Base-by-base conservation (phyloP, 2,113 vertebrate species). In the Burhinus oedicnemus region DNA sequence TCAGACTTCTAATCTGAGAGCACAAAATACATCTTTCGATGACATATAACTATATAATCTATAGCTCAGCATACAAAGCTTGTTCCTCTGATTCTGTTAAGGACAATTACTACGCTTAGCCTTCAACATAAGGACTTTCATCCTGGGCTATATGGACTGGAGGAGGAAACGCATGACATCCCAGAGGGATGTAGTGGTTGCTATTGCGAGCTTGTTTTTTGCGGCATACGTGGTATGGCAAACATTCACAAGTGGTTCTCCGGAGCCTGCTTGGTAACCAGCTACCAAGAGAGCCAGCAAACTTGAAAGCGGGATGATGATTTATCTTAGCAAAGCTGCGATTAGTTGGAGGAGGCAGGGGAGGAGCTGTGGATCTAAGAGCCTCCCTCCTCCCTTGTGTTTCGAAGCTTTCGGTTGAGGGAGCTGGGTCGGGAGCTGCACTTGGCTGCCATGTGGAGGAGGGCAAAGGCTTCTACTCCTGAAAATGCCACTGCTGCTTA, bases 381-480 rank as follows among this genome's bases (percentile, higher is more conserved):
- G 22, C 54, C 25, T 15, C 55, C 22, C 61, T 42, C 29, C 3
- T 1, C 45, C 38, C 13, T 6, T 5, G 15, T 2, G 15, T 29
- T 25, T 14, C 2, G 8, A 5, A 45, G 38, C 18, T 52, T 61
- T 40, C 3, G 1, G n/a, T 3, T 7, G 15, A n/a, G 29, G 62
- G 52, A 36, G 65, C 49, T 2, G 32, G 21, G 51, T 42, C 3
- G 14, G 74, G 57, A 57, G 65, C 51, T 22, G 77, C 2, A 11
- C n/a, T 22, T 12, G 12, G 66, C 86, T 57, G 57, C 49, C 8
- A 2, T 1, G 1, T 0, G 2, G 4, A 0, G 76, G 14, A 25
- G 47, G 34, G 71, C 57, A 11, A 32, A 58, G 25, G 15, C 32
- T 11, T 16, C 18, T 3, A 1, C 72, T 54, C 44, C 44, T 9